These are phyloP conservation scores for Dusona sp. DNA, from an alignment of 2,888 invertebrate genomes.

Conservation along the genomic window DNA sequence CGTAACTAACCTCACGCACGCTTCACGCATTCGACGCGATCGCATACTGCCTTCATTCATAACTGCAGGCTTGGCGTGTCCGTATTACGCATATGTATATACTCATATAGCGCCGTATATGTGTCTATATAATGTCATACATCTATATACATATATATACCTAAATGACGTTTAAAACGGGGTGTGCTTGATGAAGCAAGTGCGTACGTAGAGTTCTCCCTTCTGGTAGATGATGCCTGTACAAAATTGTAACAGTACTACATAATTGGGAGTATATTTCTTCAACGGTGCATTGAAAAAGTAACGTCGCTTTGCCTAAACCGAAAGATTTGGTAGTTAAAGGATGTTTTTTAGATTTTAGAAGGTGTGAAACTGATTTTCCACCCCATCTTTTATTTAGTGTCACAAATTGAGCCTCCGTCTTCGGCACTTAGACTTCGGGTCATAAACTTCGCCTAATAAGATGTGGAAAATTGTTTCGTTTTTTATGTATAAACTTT, in stretches of 20 bases:
- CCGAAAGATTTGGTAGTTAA: neutral
- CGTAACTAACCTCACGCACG: conserved; percentile 83
- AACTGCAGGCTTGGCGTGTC: conserved; percentile 70
- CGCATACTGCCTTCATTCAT: conserved; percentile 82
- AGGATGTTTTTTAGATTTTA: neutral
- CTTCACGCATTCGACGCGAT: conserved; percentile 80
- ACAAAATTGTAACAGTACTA: conserved; percentile 11
- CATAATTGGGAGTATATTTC: neutral
- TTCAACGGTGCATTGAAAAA: neutral
- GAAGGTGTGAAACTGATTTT: no score
- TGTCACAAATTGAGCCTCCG: no score
- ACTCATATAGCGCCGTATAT: conserved; percentile 45
- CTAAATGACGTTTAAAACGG: conserved; percentile 15
- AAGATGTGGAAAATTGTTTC: no score
- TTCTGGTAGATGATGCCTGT: conserved; percentile 65
- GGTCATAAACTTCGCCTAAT: no score
- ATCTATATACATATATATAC: conserved; percentile 4
- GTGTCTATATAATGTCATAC: conserved; percentile 48
- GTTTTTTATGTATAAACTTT: no score
- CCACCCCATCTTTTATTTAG: no score
- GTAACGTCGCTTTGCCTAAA: neutral
- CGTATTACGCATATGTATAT: conserved; percentile 57
- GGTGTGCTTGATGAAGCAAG: conserved; percentile 41
- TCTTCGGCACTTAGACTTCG: no score
- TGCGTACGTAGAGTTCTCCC: conserved; percentile 46